Conservation (phyloP, 2,797 vertebrate genomes). For the Carcharodon carcharias region DNA sequence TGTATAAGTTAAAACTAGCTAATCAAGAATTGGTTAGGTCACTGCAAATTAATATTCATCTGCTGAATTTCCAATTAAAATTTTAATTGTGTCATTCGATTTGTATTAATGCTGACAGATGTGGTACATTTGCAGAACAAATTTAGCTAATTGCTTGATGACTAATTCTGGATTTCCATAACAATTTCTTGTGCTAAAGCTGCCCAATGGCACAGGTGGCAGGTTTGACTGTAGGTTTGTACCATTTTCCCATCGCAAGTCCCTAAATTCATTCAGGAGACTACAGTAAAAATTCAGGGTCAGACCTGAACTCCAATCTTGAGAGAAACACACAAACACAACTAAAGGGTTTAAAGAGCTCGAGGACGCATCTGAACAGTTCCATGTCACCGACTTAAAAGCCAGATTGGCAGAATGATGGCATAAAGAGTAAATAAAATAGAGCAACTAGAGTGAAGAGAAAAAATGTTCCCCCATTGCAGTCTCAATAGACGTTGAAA, state of each 20-base stretch:
- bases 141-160: conserved; percentile 23
- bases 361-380: neutral
- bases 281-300: neutral
- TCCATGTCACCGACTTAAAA: neutral
- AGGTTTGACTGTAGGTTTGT: neutral
- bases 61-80: conserved; percentile 25
- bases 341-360: neutral
- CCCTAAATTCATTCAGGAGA: neutral
- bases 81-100: neutral
- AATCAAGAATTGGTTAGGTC: neutral
- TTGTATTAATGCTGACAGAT: conserved; percentile 1
- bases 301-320: neutral
- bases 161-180: neutral
- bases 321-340: neutral
- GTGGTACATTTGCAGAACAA: conserved; percentile 6
- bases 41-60: neutral
- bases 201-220: neutral
- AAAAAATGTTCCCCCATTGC: neutral
- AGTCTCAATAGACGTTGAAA: neutral
- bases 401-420: neutral
- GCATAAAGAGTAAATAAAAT: neutral
- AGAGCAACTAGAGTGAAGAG: neutral
- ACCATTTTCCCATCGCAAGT: neutral
- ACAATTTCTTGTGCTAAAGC: neutral
- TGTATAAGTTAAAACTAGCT: neutral